Base-by-base conservation (phyloP, 1,140 invertebrate genomes). In the Bombyx mandarina region DNA sequence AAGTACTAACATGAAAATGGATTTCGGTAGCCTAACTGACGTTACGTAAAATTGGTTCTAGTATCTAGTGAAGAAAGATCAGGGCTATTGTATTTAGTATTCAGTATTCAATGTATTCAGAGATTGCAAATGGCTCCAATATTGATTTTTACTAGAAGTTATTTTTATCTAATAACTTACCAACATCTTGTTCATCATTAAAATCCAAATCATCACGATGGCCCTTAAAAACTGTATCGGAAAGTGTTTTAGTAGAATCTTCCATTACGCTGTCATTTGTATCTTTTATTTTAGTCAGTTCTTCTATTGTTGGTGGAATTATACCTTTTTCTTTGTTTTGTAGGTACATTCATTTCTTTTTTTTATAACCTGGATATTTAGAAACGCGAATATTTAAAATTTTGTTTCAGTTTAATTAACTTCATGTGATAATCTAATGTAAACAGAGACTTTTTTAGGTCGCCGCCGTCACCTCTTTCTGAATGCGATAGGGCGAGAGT, bases 191-290 rank as follows among this genome's bases (percentile, higher is more conserved):
- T 63, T 93, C 92, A 71, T 94, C 93, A 63, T 92, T 91, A 9
- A 92, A 91, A 65, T 94, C 93, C 9, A 94, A 83, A 82, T 94
- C 93, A 64, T 94, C 92, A 8, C 91, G 89, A 0, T 93, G 80
- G 7, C 90, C 90, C 60, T 84, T 83, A 48, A 84, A 86, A 8
- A 83, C 75, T 6, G 73, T 71, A 57, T 87, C 78, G 52, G 79
- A 75, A 50, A 88, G 79, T 6, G 77, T 76, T 65, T 82, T 83
- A 9, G 47, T 52, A 43, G 69, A 62, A 63, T 78, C 79, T 43
- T 71, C 67, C 43, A n/a, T n/a, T n/a, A 61, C 73, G 58, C 69
- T 71, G 6, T 75, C 70, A 57, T 71, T 61, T 1, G 53, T 61
- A 52, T 56, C n/a, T n/a, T n/a, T n/a, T n/a, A n/a, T 46, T 50